Conservation (phyloP, 2,888 invertebrate species). For the Noctuana brunneofusca region DNA sequence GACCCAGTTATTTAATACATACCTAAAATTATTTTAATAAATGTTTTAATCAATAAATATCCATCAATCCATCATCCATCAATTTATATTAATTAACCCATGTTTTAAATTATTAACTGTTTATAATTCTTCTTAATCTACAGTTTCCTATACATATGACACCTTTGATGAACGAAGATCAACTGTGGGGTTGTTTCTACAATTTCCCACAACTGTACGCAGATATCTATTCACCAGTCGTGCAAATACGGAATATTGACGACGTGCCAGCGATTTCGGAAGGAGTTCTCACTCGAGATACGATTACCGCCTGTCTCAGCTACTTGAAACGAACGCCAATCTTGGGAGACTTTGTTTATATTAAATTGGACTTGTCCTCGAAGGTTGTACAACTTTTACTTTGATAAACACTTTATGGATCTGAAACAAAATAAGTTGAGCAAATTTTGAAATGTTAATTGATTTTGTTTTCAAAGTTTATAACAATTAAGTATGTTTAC, state of each 20-base stretch:
- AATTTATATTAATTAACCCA: too few species aligned
- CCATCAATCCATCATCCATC: too few species aligned
- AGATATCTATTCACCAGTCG: conserved; percentile 63
- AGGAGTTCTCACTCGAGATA: conserved; percentile 78
- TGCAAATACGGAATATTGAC: conserved; percentile 51
- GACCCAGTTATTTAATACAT: too few species aligned
- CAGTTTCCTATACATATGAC: conserved; percentile 66
- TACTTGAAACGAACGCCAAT: conserved; percentile 81
- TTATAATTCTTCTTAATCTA: conserved; percentile 8
- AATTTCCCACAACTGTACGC: conserved; percentile 67
- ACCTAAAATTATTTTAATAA: too few species aligned
- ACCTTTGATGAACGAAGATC: conserved; percentile 64
- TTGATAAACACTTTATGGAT: conserved; percentile 4
- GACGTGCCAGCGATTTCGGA: conserved; percentile 62
- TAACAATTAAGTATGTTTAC: too few species aligned
- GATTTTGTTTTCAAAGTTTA: background rate
- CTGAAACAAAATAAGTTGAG: background rate
- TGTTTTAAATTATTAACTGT: too few species aligned
- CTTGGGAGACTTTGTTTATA: conserved; percentile 76
- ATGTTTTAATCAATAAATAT: too few species aligned
- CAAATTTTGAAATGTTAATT: background rate
- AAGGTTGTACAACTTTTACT: conserved; percentile 52
- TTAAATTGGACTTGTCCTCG: conserved; percentile 77
- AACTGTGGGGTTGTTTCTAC: conserved; percentile 74
- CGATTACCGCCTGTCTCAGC: conserved; percentile 76